Evolutionary conservation across 2,113 vertebrate genomes (phyloP).

Genomic region (Elaphurus davidianus): DNA sequence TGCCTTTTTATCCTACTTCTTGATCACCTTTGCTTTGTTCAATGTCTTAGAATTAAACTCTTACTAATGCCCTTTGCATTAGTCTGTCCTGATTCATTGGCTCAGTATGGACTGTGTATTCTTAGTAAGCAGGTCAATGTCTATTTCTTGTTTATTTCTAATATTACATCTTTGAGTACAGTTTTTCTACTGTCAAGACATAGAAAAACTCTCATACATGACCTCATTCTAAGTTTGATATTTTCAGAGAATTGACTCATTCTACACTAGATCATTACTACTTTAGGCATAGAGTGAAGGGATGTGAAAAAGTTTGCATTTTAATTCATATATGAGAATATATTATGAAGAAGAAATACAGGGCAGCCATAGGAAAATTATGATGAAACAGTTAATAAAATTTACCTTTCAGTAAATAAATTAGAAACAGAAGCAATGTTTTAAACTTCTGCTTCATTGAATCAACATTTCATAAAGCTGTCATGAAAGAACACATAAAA

Average conservation of each 20-base stretch:
- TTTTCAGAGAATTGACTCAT: conserved; percentile 6
- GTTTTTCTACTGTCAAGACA: neutral
- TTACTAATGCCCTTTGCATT: neutral
- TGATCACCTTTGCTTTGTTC: neutral
- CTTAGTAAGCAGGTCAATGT: neutral
- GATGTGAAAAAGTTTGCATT: conserved; percentile 37
- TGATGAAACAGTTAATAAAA: neutral
- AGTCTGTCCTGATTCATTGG: neutral
- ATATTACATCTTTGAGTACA: neutral
- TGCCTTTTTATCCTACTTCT: neutral
- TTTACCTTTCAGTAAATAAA: neutral
- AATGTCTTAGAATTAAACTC: neutral
- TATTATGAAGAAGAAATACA: conserved; percentile 1
- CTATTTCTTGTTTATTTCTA: neutral
- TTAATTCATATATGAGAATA: conserved; percentile 44
- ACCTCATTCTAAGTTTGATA: neutral
- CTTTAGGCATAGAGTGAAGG: neutral
- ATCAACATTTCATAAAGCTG: neutral
- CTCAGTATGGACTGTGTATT: neutral
- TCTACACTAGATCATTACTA: neutral
- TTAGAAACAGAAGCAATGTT: neutral
- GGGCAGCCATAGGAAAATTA: neutral
- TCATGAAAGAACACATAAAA: neutral
- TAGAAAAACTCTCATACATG: neutral
- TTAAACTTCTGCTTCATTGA: neutral